Evolutionary conservation across 92 coral and sea anemone species (phyloP), one percentile per base, ranked within the genome.

Genomic region (Virgularia gustaviana): DNA sequence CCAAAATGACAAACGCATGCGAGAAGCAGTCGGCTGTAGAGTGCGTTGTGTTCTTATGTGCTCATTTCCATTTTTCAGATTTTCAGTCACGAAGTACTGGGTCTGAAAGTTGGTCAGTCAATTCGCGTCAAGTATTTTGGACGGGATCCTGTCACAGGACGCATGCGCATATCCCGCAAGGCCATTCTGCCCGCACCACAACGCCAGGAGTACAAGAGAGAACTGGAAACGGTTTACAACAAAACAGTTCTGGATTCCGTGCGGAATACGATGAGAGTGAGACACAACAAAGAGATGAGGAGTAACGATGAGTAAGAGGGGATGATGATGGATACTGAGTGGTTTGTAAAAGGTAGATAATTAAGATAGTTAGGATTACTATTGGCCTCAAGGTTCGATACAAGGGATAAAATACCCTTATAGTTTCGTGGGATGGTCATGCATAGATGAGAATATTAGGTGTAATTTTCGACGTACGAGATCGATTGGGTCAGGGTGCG

Each of bases 61-160:
- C 23, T 15, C 63, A 1, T 16, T 16, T 57, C 4, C n/a, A n/a
- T n/a, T n/a, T 28, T 33, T 12, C 70, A 88, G 91, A 76, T 86
- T 47, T 65, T 49, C 51, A 72, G 80, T 27, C 92, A 89, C 62
- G 86, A 87, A 22, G 81, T 63, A 12, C 66, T 92, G 53, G 85
- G 85, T 25, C 66, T 90, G 61, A 73, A 51, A 56, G 88, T 81
- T 37, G 96, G 89, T 33, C 88, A 87, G 34, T 62, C 78, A 24
- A 71, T 89, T 24, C 81, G 79, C 27, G 96, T 92, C 12, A 87
- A 73, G 65, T 92, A 86, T 76, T 78, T 92, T 36, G 98, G 98
- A 32, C 76, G 81, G 13, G 89, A 92, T 73, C 68, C 59, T 7
- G 83, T 64, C 32, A 72, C 77, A 22, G 89, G 89, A n/a, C 71